Evolutionary conservation across 2,113 vertebrate species (phyloP), one percentile per base, ranked within the genome.

Genomic region (Alexandromys fortis): DNA sequence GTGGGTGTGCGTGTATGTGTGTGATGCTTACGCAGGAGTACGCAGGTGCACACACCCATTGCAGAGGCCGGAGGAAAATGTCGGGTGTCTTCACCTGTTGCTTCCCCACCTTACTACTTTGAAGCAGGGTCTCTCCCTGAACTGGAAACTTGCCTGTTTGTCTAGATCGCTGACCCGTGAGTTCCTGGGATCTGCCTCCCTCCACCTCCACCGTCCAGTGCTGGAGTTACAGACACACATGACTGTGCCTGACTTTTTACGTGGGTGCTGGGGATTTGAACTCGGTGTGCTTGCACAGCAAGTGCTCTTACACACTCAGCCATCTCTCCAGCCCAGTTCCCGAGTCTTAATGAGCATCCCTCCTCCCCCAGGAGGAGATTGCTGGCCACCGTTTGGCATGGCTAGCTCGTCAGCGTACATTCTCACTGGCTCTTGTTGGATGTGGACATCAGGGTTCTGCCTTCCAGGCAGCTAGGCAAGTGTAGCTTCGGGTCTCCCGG

Each of bases 401-500:
- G 2, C n/a, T 83, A 7, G 4, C 55, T 83, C 13, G 11, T 47
- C 38, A 45, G 4, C 10, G 9, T 12, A 65, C 11, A 33, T 33
- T 45, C 28, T 49, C 19, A 14, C 22, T 11, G 16, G 42, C 63
- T 67, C 63, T 68, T 21, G 42, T 22, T 33, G 28, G 7, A 35
- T 55, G 33, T 79, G 33, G 42, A 24, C 17, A 67, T 12, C 30
- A 4, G 28, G 17, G 67, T 67, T 86, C 38, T 38, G 61, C 63
- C 63, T 67, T 67, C 38, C 28, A 1, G 83, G 42, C 10, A 13
- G 38, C 83, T 17, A 67, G 28, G 63, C 17, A 3, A 49, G 45
- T 86, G 65, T 21, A 14, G 45, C 85, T n/a, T 21, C 1, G 0
- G 30, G 58, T 47, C 38, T 6, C 76, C 19, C 0, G 0, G 11